Evolutionary conservation across 2,797 vertebrate genomes (phyloP), one percentile per base, ranked within the genome.

Genomic region (Arnoldichthys spilopterus): DNA sequence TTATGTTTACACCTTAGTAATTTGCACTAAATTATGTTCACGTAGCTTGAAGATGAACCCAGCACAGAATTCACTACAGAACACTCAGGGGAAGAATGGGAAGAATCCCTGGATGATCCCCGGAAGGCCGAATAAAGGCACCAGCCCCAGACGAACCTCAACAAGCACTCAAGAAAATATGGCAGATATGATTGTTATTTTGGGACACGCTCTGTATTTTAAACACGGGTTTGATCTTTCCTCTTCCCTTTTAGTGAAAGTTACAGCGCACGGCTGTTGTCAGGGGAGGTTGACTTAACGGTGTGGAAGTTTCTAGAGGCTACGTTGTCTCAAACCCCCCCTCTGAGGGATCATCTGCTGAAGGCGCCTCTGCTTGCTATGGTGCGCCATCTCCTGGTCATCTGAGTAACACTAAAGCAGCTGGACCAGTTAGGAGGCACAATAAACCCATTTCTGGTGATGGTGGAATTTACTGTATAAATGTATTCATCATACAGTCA

Each of bases 331-430:
- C 49, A 74, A 74, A 3, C 13, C 58, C 28, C 26, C 37, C 72
- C 20, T 70, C 53, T 43, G 26, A 58, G 49, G 43, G 18, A 47
- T 45, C 40, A n/a, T 18, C 16, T 24, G 83, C 89, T 88, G 51
- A 32, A 61, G 67, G 77, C 12, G 47, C 56, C 49, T 76, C 77
- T 70, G 54, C 77, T 91, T 90, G 85, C 83, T 49, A 2, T 85
- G 78, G 87, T 43, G 79, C 84, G 73, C 92, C 93, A 93, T 88
- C 94, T 93, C 61, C 88, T 93, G 94, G 91, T 85, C 12, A 43
- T 78, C 78, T 15, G 0, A 26, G 2, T 0, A 86, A 89, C 78
- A 67, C 15, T 22, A 34, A 73, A 37, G 26, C 22, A 26, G 40
- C 37, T 53, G 2, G 37, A 11, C 13, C 11, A 47, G 43, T 47